Conservation (phyloP, 2,888 invertebrate genomes). For the Sinhomidia bicolor region DNA sequence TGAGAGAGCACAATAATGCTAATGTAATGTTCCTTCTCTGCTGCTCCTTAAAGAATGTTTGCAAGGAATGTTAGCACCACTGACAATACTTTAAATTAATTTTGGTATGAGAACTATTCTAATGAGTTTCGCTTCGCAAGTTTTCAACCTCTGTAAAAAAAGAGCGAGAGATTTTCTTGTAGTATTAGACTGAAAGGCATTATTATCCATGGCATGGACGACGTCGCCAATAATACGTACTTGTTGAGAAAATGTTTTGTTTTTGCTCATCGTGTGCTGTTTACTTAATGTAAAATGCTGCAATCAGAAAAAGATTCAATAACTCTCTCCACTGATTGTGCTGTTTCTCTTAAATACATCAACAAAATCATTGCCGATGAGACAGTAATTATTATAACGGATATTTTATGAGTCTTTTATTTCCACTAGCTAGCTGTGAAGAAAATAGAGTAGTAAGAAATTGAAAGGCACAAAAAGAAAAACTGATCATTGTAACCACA, state of each 20-base stretch:
- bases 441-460: background rate
- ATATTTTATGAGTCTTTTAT: conserved; percentile 37
- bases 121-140: conserved; percentile 73
- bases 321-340: conserved; percentile 36
- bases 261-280: too few relatives aligned
- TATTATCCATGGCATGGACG: background rate
- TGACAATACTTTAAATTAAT: conserved; percentile 68
- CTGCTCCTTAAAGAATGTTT: conserved; percentile 6
- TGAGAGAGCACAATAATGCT: background rate
- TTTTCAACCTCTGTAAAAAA: conserved; percentile 56
- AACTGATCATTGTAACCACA: too few relatives aligned
- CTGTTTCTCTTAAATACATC: conserved; percentile 42
- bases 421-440: background rate
- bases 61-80: conserved; percentile 61
- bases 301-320: conserved; percentile 7
- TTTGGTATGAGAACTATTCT: conserved; percentile 74
- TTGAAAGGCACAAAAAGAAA: background rate
- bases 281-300: too few relatives aligned
- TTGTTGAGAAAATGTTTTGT: too few relatives aligned
- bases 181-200: background rate
- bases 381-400: conserved; percentile 36
- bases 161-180: background rate
- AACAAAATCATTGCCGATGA: conserved; percentile 36
- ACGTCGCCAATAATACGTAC: background rate
- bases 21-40: conserved; percentile 19